Evolutionary conservation across 1,140 invertebrate species (phyloP), one percentile per base, ranked within the genome.

Genomic region (Odontomachus brunneus): DNA sequence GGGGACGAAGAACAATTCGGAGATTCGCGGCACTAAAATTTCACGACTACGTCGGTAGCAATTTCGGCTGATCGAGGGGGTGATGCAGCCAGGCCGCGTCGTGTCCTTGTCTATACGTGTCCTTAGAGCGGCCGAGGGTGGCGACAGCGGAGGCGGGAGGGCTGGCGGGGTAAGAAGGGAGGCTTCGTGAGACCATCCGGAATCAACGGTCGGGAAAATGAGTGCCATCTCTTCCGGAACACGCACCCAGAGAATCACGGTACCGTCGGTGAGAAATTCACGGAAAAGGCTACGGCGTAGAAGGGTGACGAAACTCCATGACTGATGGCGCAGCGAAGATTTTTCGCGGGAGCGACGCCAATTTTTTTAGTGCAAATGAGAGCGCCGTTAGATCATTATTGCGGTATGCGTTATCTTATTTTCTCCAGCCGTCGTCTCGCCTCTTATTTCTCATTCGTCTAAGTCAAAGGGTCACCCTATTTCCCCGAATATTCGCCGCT

Each of bases 181-280:
- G 71, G 22, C 81, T 65, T 80, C 84, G 82, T 60, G 83, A 84
- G 87, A 51, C 89, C 84, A 91, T 92, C 91, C 87, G 84, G 66
- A 92, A 89, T 90, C 92, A 93, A 93, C 91, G 92, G 91, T 75
- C 91, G 89, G 90, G 92, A 93, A 93, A 93, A 93, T 93, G 91
- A 93, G 90, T 90, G 85, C 90, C 89, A 91, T 92, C 92, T 93
- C 89, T 92, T 91, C 90, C 89, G 88, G 90, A 91, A 93, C 89
- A 91, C 88, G 90, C 88, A 90, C 84, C 91, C 83, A 55, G 59
- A 87, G 66, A 82, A 86, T 72, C 84, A 74, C 59, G 24, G 72
- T 38, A 17, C n/a, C 19, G 67, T 51, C 74, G 65, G 59, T 75
- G 55, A 83, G 73, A 82, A 87, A 87, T 87, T 87, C 84, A 59